Conservation (phyloP, 1,140 invertebrate genomes). For the Anadara kagoshimensis region DNA sequence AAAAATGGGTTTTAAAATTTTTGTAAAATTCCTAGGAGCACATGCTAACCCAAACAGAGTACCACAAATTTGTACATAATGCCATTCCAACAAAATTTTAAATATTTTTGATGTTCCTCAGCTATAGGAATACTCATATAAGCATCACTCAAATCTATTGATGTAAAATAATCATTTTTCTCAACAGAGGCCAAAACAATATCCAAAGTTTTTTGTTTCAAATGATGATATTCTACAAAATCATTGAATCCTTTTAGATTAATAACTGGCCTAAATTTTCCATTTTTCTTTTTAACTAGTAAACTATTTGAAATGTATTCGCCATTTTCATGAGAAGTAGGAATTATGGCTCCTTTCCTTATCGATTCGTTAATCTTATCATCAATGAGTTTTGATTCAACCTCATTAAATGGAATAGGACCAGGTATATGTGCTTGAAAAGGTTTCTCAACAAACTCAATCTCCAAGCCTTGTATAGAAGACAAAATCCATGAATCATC, state of each 20-base stretch:
- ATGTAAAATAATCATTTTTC: conserved; percentile 7
- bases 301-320: not conserved
- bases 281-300: not conserved
- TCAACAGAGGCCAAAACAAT: not conserved
- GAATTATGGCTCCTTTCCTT: not conserved
- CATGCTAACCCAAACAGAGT: conserved; percentile 30
- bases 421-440: not conserved
- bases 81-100: conserved; percentile 28
- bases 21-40: conserved; percentile 23
- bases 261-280: too few relatives aligned
- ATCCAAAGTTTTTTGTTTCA: conserved; percentile 8
- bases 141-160: conserved; percentile 20
- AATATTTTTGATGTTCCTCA: conserved; percentile 10
- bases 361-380: not conserved
- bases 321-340: not conserved
- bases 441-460: not conserved
- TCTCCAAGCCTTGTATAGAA: not conserved
- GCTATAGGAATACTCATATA: conserved; percentile 11
- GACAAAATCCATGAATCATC: not conserved
- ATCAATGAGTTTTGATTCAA: not conserved
- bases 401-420: not conserved
- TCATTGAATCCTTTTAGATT: conserved; percentile 3
- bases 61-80: conserved; percentile 14
- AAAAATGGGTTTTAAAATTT: conserved; percentile 11
- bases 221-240: conserved; percentile 6